Percentiles rank a stretch among this genome's conserved stretches.
Conservation (phyloP, 23 tunicate genomes). For the Botrylloides violaceus region DNA sequence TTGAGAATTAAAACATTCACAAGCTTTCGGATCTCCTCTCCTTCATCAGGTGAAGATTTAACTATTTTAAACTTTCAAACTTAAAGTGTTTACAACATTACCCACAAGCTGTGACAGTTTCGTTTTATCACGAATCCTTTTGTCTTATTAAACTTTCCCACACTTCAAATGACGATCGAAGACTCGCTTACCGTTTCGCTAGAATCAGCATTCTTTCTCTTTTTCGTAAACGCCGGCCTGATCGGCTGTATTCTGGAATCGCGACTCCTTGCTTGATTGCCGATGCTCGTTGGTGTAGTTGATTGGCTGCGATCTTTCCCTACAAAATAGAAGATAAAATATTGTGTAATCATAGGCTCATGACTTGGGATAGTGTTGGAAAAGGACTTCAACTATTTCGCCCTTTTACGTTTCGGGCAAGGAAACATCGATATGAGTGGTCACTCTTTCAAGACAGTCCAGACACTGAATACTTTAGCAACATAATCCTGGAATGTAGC, state of each 20-base stretch:
- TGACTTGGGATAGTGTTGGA: no score
- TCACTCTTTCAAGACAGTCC: not conserved
- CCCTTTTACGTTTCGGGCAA: not conserved
- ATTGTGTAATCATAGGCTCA: no score
- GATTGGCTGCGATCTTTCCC: slow-evolving; percentile 74
- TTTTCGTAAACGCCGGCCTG: slow-evolving; percentile 69
- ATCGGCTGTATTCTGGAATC: slow-evolving; percentile 73
- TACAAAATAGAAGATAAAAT: no score
- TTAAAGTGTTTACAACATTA: no score
- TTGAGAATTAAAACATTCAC: no score
- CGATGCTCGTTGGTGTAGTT: slow-evolving; percentile 55
- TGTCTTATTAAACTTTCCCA: no score
- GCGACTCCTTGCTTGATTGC: slow-evolving; percentile 50
- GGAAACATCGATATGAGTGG: no score
- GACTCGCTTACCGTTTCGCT: slow-evolving; percentile 27
- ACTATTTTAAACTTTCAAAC: no score
- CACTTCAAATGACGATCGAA: not conserved
- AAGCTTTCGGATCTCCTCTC: no score
- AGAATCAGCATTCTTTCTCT: slow-evolving; percentile 86
- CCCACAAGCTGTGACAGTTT: no score
- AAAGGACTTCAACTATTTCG: not conserved
- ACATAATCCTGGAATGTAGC: not conserved
- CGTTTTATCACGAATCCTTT: no score
- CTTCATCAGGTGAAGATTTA: no score
- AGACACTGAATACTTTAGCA: not conserved